These are phyloP conservation scores for Macaca fascicularis DNA, from an alignment of 2,113 vertebrate genomes.

Conservation along the genomic window DNA sequence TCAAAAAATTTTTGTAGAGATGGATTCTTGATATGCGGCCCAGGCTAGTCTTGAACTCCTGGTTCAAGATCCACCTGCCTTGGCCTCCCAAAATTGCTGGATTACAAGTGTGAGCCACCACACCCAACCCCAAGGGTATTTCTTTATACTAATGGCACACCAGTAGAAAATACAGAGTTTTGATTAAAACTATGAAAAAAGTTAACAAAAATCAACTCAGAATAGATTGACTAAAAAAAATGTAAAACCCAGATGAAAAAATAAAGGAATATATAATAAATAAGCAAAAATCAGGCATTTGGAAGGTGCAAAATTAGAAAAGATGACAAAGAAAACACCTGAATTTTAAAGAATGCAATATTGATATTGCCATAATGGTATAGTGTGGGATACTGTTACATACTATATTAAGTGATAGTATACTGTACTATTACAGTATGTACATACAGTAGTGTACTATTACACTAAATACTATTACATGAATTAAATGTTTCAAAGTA, in stretches of 20 bases:
- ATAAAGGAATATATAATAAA: background rate
- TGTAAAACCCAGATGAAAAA: conserved; percentile 2
- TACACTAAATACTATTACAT: background rate
- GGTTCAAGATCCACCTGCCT: too few relatives aligned
- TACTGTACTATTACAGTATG: background rate
- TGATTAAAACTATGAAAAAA: background rate
- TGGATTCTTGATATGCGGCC: too few relatives aligned
- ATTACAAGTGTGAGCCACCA: too few relatives aligned
- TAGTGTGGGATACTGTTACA: background rate
- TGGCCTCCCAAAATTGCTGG: too few relatives aligned
- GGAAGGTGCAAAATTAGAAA: conserved; percentile 3
- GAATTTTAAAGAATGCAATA: background rate
- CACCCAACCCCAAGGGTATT: background rate
- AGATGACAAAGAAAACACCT: background rate
- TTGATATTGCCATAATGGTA: background rate
- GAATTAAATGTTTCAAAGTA: background rate
- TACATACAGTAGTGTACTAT: background rate
- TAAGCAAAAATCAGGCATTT: conserved; percentile 14
- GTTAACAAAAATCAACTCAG: conserved; percentile 31
- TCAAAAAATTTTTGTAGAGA: too few relatives aligned
- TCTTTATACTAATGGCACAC: background rate
- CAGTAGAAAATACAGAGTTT: background rate
- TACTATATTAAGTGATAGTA: background rate
- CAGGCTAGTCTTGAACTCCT: too few relatives aligned
- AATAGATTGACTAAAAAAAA: background rate